Evolutionary conservation across 2,888 invertebrate genomes (phyloP), one percentile per base, ranked within the genome.

Genomic region (Mythimna vitellina): DNA sequence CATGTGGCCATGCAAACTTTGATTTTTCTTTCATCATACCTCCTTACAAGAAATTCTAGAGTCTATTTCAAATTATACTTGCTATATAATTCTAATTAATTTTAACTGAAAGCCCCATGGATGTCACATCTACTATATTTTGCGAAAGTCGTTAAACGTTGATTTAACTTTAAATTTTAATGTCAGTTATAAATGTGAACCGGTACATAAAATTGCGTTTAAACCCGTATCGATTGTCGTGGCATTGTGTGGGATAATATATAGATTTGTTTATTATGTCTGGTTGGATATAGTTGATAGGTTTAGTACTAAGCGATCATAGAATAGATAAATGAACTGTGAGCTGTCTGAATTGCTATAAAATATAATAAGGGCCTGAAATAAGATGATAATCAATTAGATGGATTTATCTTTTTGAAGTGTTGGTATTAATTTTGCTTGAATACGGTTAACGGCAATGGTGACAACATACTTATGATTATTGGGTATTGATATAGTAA

Each of bases 161-260:
- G 89, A 89, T 84, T 85, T 80, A 83, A 80, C 81, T 82, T 74
- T 74, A 85, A 87, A 79, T 56, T 79, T 73, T 76, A 79, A 87
- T 80, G 86, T 78, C 81, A 65, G 69, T 72, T 84, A 82, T 86
- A 83, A 86, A 85, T 82, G 73, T 78, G 82, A 84, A 87, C 78
- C 67, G 79, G 81, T 70, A 71, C 86, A 88, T 91, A 89, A 90
- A 90, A 91, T 89, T 87, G 90, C 80, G 85, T 82, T 84, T 78
- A 86, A 82, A 42, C 80, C 85, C 62, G 70, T 83, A 82, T 84
- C 77, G 73, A 85, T 84, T 73, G 73, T 72, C n/a, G 63, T 25
- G 61, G 60, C 68, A 85, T 80, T 78, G 77, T 83, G 76, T 66
- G 76, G 75, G 65, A 56, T 80, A 83, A 82, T 78, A 85, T 86